These are phyloP conservation scores for Hydrolagus colliei DNA, from an alignment of 2,797 vertebrate species.

Conservation along the genomic window DNA sequence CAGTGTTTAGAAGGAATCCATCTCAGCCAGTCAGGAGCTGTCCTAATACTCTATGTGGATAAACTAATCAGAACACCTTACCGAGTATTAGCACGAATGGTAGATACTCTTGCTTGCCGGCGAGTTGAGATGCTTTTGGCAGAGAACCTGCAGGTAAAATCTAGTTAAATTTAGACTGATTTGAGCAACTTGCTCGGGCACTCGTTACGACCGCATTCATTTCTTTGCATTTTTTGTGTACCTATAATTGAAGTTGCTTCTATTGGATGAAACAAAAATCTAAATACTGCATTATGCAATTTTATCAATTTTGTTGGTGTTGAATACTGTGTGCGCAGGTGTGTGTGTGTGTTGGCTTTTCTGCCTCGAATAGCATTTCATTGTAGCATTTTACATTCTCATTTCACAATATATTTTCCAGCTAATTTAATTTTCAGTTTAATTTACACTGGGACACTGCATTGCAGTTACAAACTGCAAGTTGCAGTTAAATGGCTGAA, in stretches of 20 bases:
- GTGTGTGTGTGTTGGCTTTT: no score
- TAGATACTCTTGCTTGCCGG: slow-evolving; percentile 89
- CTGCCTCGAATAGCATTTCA: neutral
- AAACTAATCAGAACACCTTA: slow-evolving; percentile 84
- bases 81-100: slow-evolving; percentile 89
- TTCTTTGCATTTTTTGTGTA: neutral
- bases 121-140: slow-evolving; percentile 95
- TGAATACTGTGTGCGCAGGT: neutral
- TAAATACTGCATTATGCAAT: neutral
- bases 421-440: no score
- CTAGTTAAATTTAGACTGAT: neutral
- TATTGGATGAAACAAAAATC: neutral
- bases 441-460: no score
- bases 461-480: no score
- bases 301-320: no score
- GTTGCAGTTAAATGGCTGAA: no score
- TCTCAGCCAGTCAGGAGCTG: slow-evolving; percentile 90
- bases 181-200: no score
- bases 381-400: neutral
- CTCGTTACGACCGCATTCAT: neutral
- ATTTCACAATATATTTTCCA: neutral
- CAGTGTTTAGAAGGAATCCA: slow-evolving; percentile 96
- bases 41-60: slow-evolving; percentile 86
- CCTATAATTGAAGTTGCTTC: neutral
- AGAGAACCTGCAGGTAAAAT: slow-evolving; percentile 79